These are phyloP conservation scores for Lasioglossum vierecki DNA, from an alignment of 2,888 invertebrate genomes.

Conservation along the genomic window DNA sequence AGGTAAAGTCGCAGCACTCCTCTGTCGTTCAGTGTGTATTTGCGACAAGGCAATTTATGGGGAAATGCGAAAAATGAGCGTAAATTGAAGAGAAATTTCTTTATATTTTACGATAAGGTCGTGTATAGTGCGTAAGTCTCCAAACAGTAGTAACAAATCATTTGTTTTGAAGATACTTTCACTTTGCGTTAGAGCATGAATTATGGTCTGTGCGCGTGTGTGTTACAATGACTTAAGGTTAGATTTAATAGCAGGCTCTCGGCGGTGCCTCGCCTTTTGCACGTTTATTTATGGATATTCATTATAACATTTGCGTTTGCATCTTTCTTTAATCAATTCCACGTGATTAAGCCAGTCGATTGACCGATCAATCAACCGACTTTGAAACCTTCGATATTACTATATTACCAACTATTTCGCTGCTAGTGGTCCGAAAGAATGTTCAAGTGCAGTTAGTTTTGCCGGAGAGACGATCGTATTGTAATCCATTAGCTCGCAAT, in stretches of 20 bases:
- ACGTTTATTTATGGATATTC: neutral
- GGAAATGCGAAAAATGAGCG: neutral
- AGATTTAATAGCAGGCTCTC: constrained; percentile 2
- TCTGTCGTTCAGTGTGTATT: neutral
- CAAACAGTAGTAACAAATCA: constrained; percentile 13
- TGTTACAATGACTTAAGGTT: constrained; percentile 10
- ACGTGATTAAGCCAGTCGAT: neutral
- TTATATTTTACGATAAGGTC: neutral
- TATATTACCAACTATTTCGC: neutral
- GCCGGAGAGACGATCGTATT: neutral
- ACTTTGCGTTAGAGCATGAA: constrained; percentile 3
- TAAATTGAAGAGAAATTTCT: neutral
- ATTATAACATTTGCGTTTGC: neutral
- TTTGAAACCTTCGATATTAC: neutral
- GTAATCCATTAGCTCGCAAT: neutral
- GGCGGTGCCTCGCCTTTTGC: neutral
- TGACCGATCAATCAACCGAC: neutral
- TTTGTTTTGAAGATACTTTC: constrained; percentile 13
- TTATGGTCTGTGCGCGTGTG: neutral
- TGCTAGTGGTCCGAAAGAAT: neutral
- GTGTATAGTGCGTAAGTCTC: neutral
- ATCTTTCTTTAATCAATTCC: neutral
- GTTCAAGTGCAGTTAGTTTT: neutral
- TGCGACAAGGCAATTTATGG: neutral
- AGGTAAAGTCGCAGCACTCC: neutral